Percentiles rank a stretch among this genome's conserved stretches.
Evolutionary conservation across 2,888 invertebrate species (phyloP).

Genomic region (Parelbella ahira): DNA sequence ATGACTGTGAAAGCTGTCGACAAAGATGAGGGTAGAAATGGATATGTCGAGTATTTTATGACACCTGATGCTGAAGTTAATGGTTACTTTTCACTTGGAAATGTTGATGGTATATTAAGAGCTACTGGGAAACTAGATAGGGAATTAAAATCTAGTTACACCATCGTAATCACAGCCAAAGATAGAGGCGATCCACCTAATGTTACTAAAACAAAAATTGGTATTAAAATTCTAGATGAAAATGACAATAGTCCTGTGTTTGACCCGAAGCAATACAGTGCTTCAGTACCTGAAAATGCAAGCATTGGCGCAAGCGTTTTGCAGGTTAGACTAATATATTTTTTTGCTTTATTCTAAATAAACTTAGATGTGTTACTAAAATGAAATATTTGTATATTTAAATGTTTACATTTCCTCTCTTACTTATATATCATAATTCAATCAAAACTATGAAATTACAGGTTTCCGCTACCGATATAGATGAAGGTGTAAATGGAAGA

Average conservation of each 20-base stretch:
- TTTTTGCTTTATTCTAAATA: not conserved
- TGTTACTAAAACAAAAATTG: constrained; percentile 84
- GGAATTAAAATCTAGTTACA: constrained; percentile 88
- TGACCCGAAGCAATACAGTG: constrained; percentile 93
- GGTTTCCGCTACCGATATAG: constrained; percentile 94
- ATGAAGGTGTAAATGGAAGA: constrained; percentile 94
- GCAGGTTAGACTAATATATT: constrained; percentile 82
- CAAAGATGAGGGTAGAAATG: constrained; percentile 94
- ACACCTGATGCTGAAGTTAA: constrained; percentile 83
- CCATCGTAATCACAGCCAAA: constrained; percentile 88
- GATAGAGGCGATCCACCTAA: constrained; percentile 93
- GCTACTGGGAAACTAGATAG: constrained; percentile 93
- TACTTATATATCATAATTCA: too few species aligned
- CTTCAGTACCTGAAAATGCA: constrained; percentile 95
- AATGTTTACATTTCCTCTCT: too few species aligned
- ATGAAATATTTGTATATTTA: too few species aligned
- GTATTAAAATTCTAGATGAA: constrained; percentile 89
- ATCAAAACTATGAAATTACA: constrained; percentile 52
- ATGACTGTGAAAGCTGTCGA: constrained; percentile 94
- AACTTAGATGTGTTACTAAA: too few species aligned
- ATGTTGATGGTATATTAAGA: constrained; percentile 92
- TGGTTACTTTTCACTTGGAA: constrained; percentile 88
- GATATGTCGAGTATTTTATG: constrained; percentile 93
- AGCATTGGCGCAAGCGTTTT: constrained; percentile 94
- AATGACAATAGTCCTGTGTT: constrained; percentile 95